Base-by-base conservation (phyloP, 37 sponge, comb jelly and placozoan genomes). In the Spongilla lacustris region DNA sequence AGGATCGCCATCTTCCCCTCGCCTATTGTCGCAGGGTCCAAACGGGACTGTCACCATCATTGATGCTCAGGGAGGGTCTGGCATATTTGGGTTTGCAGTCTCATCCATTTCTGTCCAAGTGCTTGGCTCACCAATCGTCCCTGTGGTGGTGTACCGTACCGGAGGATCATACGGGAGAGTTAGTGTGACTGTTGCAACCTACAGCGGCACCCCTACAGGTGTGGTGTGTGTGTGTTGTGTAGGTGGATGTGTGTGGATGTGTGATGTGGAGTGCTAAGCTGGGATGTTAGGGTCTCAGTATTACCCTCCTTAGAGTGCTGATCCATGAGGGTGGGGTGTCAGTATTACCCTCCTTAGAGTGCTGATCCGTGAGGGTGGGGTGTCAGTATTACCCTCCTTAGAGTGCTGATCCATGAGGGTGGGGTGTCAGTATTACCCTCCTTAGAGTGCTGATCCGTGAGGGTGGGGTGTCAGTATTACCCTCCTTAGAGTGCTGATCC, bases 11-110 rank as follows among this genome's bases (percentile, higher is more conserved):
- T 32, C 75, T 0, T 87, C 94, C 13, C 94, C 94, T 31, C 83
- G 91, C 46, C 85, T 94, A 13, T 71, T 84, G 19, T 48, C 87
- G 27, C 19, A 81, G 75, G 19, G 21, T 71, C 11, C 81, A 79
- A 17, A 66, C 73, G 27, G 71, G 82, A 27, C 80, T 41, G 36
- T 90, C 10, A 77, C 91, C 5, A 94, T 94, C 68, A 78, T 87
- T 38, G 94, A 94, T 85, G 94, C 86, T 76, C 88, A 94, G 34
- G 88, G 85, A 67, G 94, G 94, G 8, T 75, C 88, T 36, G 94
- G 94, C 1, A 66, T 77, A 22, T 94, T 94, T 83, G 81, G 76
- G 50, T 77, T 94, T 24, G 48, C 69, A 28, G 84, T 82, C 50
- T 77, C 82, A 19, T 67, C 85, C 10, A 74, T 74, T 1, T 66